A percentile compares a stretch with the other conserved stretches of the same genome.
Conservation (phyloP, 2,888 invertebrate genomes). For the Synanthedon tipuliformis region DNA sequence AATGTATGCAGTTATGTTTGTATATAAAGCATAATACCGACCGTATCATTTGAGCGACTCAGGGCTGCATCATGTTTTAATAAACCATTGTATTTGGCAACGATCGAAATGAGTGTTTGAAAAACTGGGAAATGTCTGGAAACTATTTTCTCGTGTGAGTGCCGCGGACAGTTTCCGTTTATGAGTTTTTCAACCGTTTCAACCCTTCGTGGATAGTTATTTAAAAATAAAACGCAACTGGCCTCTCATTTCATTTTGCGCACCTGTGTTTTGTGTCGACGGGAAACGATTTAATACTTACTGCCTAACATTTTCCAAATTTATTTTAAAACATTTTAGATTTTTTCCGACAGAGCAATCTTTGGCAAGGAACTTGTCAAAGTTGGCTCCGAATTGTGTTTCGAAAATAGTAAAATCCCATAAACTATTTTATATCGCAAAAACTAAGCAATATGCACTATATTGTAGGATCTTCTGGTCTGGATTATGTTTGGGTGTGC, state of each 20-base stretch:
- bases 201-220: too few species aligned
- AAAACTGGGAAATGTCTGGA: slow-evolving; percentile 45
- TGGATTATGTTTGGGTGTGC: too few species aligned
- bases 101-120: slow-evolving; percentile 65
- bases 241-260: slow-evolving; percentile 1
- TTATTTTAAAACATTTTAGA: too few species aligned
- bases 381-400: too few species aligned
- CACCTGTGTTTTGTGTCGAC: neutral
- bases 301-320: neutral
- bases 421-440: too few species aligned
- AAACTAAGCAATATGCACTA: too few species aligned
- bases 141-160: slow-evolving; percentile 29
- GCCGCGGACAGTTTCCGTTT: slow-evolving; percentile 22
- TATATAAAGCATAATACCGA: slow-evolving; percentile 20
- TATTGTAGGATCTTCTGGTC: too few species aligned
- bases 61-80: slow-evolving; percentile 53
- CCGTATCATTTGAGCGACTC: slow-evolving; percentile 40
- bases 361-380: too few species aligned
- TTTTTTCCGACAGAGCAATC: too few species aligned
- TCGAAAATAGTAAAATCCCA: too few species aligned
- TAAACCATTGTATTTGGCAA: slow-evolving; percentile 68
- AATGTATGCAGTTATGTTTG: slow-evolving; percentile 11
- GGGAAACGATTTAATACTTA: neutral
- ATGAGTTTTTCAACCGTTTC: slow-evolving; percentile 14
- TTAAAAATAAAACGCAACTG: too few species aligned